phyloP scores from a whole-genome alignment of 2,113 vertebrate genomes.

The Albula glossodonta region DNA sequence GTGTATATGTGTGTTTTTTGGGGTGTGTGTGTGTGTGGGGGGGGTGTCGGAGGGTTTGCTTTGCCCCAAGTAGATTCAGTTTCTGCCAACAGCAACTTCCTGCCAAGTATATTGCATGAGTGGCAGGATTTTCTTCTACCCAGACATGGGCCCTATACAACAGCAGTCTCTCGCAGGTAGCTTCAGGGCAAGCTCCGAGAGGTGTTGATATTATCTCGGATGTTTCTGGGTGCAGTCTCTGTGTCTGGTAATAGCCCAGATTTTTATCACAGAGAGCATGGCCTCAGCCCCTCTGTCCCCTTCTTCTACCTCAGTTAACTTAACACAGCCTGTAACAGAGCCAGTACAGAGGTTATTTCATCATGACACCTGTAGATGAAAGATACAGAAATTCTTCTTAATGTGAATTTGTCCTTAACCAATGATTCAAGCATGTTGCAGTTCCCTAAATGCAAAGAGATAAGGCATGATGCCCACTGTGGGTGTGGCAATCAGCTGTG shows the following conservation, averaged over 20 bases:
- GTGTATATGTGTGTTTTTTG: too few species aligned
- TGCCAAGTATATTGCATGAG: background rate
- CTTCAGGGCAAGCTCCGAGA: background rate
- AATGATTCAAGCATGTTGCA: background rate
- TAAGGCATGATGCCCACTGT: background rate
- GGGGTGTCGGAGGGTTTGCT: too few species aligned
- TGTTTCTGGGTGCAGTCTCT: background rate
- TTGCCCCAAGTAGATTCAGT: background rate
- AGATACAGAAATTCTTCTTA: background rate
- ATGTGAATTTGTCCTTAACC: background rate
- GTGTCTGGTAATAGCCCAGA: background rate
- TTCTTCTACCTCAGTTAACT: background rate
- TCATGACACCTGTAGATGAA: background rate
- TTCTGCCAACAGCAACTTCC: background rate
- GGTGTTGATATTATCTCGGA: background rate
- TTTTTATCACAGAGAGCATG: background rate
- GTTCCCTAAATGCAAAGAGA: background rate
- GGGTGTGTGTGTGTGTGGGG: too few species aligned
- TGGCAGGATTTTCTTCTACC: background rate
- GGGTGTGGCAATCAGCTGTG: too few species aligned
- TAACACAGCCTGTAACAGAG: background rate
- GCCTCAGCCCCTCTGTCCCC: background rate
- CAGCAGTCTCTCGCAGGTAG: background rate
- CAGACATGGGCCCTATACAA: background rate
- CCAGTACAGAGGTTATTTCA: background rate